Conservation (phyloP, 2,113 vertebrate species). For the Crotalus tigris region DNA sequence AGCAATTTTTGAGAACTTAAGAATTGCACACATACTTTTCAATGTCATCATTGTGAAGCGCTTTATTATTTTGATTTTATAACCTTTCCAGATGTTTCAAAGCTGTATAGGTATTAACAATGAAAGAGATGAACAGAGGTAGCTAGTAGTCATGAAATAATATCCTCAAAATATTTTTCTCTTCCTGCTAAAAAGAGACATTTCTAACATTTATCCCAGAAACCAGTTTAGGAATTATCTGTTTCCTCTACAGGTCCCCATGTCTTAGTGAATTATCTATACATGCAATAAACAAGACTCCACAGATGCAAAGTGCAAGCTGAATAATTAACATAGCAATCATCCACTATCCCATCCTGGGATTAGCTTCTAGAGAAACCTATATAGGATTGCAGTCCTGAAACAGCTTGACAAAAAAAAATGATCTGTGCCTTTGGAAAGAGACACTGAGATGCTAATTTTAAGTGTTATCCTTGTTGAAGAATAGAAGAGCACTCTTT, state of each 20-base stretch:
- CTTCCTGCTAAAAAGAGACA: neutral
- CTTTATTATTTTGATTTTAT: neutral
- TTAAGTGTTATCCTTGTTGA: neutral
- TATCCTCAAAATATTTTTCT: neutral
- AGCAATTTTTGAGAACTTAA: neutral
- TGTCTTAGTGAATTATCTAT: neutral
- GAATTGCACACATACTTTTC: neutral
- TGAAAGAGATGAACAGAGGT: neutral
- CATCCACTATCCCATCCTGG: neutral
- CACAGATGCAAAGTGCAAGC: neutral
- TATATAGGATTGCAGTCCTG: neutral
- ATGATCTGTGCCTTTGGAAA: neutral
- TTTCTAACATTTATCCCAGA: neutral
- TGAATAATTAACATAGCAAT: neutral
- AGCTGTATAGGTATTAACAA: neutral
- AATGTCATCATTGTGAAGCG: neutral
- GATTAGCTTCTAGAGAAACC: neutral
- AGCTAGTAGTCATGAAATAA: neutral
- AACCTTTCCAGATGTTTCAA: neutral
- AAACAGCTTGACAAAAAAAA: neutral
- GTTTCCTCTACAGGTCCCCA: neutral
- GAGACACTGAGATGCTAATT: constrained; percentile 13
- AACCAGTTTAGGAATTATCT: neutral
- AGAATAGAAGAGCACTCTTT: neutral
- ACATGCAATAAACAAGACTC: neutral